These are phyloP conservation scores for Hylaea fasciaria DNA, from an alignment of 2,888 invertebrate genomes.

Conservation along the genomic window DNA sequence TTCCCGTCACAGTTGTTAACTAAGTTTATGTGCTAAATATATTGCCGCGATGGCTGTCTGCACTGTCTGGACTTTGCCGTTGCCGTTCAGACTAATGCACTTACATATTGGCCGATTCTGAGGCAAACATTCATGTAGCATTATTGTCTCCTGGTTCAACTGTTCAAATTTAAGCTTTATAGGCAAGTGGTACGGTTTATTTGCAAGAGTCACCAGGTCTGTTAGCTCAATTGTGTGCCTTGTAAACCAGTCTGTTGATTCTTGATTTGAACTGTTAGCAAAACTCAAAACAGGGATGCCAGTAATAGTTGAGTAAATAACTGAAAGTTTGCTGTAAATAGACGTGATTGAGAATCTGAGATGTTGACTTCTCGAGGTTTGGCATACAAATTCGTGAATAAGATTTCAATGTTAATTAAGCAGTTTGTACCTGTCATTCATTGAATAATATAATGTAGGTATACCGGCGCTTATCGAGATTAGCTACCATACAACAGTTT, in stretches of 20 bases:
- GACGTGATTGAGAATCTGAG: background rate
- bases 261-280: conserved; percentile 44
- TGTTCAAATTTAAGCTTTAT: conserved; percentile 5
- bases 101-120: conserved; percentile 30
- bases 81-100: conserved; percentile 37
- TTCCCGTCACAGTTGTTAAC: no score
- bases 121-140: conserved; percentile 32
- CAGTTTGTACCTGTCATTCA: no score
- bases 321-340: background rate
- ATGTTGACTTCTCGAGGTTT: background rate
- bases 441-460: no score
- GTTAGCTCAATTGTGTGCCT: conserved; percentile 37
- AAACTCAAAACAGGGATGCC: conserved; percentile 37
- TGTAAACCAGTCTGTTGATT: conserved; percentile 38
- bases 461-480: no score
- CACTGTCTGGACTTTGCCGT: background rate
- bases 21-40: no score
- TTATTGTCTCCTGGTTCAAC: background rate
- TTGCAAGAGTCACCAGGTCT: conserved; percentile 37
- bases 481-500: no score
- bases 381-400: no score
- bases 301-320: conserved; percentile 7
- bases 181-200: background rate
- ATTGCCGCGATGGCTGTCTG: background rate
- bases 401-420: no score